Base-by-base conservation (phyloP, 2,888 invertebrate genomes). In the Argynnis bischoffii region DNA sequence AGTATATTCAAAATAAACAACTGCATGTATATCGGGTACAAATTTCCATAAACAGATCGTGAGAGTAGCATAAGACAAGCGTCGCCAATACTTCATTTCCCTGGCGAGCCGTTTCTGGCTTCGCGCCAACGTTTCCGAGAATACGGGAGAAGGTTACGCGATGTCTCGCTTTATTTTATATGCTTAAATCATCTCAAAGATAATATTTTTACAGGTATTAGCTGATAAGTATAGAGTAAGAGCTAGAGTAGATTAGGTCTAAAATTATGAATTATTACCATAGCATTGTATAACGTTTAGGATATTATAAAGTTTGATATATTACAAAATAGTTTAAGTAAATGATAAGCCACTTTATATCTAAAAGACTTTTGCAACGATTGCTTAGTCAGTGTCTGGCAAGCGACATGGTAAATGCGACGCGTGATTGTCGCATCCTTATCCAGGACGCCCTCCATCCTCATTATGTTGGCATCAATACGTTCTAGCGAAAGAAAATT, bases 101-200 rank as follows among this genome's bases (percentile, higher is more conserved):
- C 85, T 81, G 85, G 84, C 86, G 86, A 84, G 85, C 83, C 79
- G 81, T 76, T 81, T 78, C 78, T 92, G 92, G 92, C 86, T 41
- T 55, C 57, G 55, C 66, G 90, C 92, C 92, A 92, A 85, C 81
- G 81, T 83, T 92, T 91, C 92, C 90, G 87, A 91, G 92, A 92
- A 92, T 84, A 78, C 79, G 85, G 80, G 83, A 87, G 91, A 92
- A 92, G 90, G 90, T 92, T 92, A 91, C 87, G 85, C 83, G 89
- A 89, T 83, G 91, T 90, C 90, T 91, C 89, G 90, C 85, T 86
- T 83, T 86, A 82, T 85, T 89, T 87, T 88, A 89, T 88, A 91
- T 87, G 88, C 90, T 88, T 88, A 91, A 92, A 90, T 89, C 84
- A 88, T 86, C 82, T 86, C 84, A 79, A 79, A 85, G 81, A 88